Evolutionary conservation across 2,888 invertebrate species (phyloP).

Genomic region (Laspeyria flexula): DNA sequence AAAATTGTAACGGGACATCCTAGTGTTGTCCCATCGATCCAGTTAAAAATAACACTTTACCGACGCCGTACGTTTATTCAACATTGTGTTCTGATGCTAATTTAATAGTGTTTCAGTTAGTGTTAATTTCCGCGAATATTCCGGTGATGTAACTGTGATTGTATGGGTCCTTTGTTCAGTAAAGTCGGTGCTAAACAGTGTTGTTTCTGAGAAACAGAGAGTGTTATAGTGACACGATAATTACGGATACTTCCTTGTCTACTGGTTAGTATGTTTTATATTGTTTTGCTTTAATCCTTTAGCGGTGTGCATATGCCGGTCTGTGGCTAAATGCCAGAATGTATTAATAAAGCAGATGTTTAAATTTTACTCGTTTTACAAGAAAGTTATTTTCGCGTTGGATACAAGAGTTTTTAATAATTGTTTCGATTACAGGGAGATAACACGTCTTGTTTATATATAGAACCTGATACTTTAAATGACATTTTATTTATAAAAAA

Average conservation of each 20-base stretch:
- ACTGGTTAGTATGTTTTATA: constrained; percentile 52
- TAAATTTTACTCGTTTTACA: constrained; percentile 63
- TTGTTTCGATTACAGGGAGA: constrained; percentile 15
- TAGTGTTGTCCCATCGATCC: constrained; percentile 14
- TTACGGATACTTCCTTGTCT: constrained; percentile 50
- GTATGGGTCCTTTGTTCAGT: constrained; percentile 70
- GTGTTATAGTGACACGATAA: constrained; percentile 68
- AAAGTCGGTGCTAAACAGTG: constrained; percentile 62
- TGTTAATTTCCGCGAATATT: constrained; percentile 70
- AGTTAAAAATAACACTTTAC: constrained; percentile 5
- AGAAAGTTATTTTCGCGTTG: constrained; percentile 62
- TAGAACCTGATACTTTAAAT: constrained; percentile 2
- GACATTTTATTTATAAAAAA: neutral
- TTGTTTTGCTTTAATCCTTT: constrained; percentile 25
- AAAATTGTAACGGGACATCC: constrained; percentile 42
- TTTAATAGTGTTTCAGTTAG: constrained; percentile 52
- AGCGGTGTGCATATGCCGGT: constrained; percentile 47
- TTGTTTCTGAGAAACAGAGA: constrained; percentile 65
- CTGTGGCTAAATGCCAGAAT: constrained; percentile 75
- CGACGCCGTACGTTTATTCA: constrained; percentile 25
- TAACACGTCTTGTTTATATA: constrained; percentile 14
- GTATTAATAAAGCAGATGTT: constrained; percentile 76
- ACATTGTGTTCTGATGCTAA: constrained; percentile 55
- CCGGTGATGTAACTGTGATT: constrained; percentile 71
- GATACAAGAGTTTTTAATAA: constrained; percentile 27